A percentile compares a stretch with the other conserved stretches of the same genome.
These are phyloP conservation scores for Patiria pectinifera DNA, from an alignment of 53 echinoderm and acorn worm species.

Conservation along the genomic window DNA sequence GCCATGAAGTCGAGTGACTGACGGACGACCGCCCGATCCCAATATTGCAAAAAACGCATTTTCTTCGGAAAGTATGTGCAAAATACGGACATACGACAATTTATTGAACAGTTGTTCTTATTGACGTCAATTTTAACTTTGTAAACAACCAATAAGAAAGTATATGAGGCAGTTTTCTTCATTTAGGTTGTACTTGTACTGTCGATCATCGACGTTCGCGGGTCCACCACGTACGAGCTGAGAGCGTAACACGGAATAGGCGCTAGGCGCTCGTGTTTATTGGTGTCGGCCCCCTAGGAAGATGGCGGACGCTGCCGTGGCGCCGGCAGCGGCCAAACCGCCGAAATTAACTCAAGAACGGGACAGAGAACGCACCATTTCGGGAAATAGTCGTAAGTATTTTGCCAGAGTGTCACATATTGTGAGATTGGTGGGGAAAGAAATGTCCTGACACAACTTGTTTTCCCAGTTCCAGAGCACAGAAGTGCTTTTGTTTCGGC, in stretches of 20 bases:
- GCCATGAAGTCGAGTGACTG: background rate
- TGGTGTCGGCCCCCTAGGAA: background rate
- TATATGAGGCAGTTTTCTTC: slow-evolving; percentile 4
- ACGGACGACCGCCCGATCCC: background rate
- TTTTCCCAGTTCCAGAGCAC: too few species aligned
- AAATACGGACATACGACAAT: background rate
- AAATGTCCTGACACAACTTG: too few species aligned
- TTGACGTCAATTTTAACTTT: background rate
- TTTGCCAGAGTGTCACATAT: background rate
- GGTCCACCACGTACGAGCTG: background rate
- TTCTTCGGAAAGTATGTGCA: slow-evolving; percentile 32
- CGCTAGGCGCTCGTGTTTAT: background rate
- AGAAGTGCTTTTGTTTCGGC: too few species aligned
- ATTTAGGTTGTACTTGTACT: too few species aligned
- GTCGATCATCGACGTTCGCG: too few species aligned
- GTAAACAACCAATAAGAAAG: background rate
- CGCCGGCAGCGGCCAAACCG: slow-evolving; percentile 25
- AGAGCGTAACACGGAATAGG: background rate
- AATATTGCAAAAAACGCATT: background rate
- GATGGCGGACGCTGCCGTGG: slow-evolving; percentile 73
- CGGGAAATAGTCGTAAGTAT: slow-evolving; percentile 73
- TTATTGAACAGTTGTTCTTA: background rate
- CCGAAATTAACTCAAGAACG: slow-evolving; percentile 57
- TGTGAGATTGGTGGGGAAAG: background rate
- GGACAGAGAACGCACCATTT: slow-evolving; percentile 71